Percentiles rank a stretch among this genome's conserved stretches.
Evolutionary conservation across 2,888 invertebrate species (phyloP).

Genomic region (Axea sp.): DNA sequence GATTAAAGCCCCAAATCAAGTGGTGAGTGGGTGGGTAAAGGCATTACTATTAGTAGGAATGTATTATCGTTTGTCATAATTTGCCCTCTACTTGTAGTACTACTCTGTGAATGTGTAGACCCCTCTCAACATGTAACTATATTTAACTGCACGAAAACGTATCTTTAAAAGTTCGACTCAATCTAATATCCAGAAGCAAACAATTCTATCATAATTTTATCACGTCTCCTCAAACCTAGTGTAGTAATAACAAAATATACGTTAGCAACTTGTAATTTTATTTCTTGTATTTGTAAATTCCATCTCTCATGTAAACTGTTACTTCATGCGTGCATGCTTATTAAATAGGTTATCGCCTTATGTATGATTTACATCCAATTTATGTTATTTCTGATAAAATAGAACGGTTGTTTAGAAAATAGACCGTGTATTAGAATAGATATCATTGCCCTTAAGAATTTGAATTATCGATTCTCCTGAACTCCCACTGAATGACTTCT

Average conservation of each 20-base stretch:
- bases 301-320: too few species aligned
- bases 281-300: too few species aligned
- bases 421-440: too few species aligned
- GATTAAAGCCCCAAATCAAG: conserved; percentile 69
- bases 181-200: conserved; percentile 14
- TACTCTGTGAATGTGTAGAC: conserved; percentile 59
- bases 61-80: conserved; percentile 61
- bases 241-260: too few species aligned
- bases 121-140: conserved; percentile 47
- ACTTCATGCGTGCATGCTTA: too few species aligned
- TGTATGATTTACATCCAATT: too few species aligned
- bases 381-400: too few species aligned
- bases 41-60: conserved; percentile 61
- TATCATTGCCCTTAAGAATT: too few species aligned
- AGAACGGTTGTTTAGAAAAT: too few species aligned
- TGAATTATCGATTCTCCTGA: too few species aligned
- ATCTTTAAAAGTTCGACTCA: conserved; percentile 32
- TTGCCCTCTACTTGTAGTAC: conserved; percentile 53
- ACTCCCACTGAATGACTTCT: too few species aligned
- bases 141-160: conserved; percentile 58
- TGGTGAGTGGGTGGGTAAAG: conserved; percentile 72
- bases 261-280: neutral
- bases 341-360: too few species aligned
- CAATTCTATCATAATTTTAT: conserved; percentile 6
- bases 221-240: neutral